These are phyloP conservation scores for Sinocyclocheilus rhinocerous DNA, from an alignment of 2,113 vertebrate genomes.

Conservation along the genomic window DNA sequence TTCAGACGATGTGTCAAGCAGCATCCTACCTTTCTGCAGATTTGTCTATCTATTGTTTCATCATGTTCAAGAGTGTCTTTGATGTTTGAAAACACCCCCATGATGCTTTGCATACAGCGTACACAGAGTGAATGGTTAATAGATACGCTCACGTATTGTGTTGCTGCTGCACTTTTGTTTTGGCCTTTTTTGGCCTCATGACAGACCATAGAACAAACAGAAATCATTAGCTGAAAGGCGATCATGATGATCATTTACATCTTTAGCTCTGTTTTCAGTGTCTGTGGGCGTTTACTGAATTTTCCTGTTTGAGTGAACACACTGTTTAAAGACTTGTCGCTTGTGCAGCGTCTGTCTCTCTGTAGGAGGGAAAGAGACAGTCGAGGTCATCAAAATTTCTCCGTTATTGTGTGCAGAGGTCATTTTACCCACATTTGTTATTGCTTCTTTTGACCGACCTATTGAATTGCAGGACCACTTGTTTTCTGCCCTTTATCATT, in stretches of 20 bases:
- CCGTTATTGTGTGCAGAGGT: background rate
- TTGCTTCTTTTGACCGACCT: background rate
- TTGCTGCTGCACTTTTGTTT: constrained; percentile 44
- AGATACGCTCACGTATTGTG: constrained; percentile 23
- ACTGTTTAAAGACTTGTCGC: constrained; percentile 25
- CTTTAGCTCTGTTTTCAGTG: constrained; percentile 36
- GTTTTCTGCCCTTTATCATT: background rate
- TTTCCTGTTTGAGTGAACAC: constrained; percentile 33
- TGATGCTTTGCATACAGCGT: constrained; percentile 29
- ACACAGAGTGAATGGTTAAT: constrained; percentile 48
- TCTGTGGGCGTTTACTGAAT: constrained; percentile 30
- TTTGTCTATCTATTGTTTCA: constrained; percentile 11
- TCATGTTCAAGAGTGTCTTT: constrained; percentile 26
- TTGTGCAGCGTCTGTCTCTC: background rate
- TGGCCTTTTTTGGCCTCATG: constrained; percentile 37
- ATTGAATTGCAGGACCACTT: background rate
- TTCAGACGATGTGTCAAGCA: background rate
- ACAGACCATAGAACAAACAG: constrained; percentile 34
- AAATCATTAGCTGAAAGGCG: constrained; percentile 40
- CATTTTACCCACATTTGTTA: background rate
- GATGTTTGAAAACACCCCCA: constrained; percentile 44
- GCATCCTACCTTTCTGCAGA: background rate
- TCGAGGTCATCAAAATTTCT: background rate
- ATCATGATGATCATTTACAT: constrained; percentile 49
- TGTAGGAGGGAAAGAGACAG: background rate